Base-by-base conservation (phyloP, 2,797 vertebrate genomes). In the Liparis tanakae region DNA sequence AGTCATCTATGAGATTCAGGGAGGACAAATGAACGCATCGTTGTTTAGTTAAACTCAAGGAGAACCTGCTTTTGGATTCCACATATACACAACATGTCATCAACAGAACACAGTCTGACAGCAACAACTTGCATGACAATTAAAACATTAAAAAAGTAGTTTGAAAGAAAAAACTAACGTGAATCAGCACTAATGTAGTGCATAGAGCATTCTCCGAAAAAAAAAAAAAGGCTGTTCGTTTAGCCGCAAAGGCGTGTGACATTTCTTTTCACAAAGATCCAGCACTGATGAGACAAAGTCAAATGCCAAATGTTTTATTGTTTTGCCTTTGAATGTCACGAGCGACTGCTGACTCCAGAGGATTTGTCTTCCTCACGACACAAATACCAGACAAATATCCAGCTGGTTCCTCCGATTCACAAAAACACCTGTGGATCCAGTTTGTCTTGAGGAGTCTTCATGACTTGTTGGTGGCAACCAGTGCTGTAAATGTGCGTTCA, bases 101-200 rank as follows among this genome's bases (percentile, higher is more conserved):
- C 87, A 87, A 92, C 81, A 67, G 87, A 89, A 91, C 90, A 94
- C 90, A 86, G 85, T 85, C 88, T 74, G 77, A 94, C 92, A 83
- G 91, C 83, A 92, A 93, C 85, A 87, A 89, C 87, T 93, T 90
- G 89, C 84, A 89, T 91, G 86, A 92, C 95, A 94, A 92, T 95
- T 94, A 93, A 96, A 95, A 95, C 94, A 94, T 93, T 96, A 96
- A 93, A 97, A 97, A 96, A 91, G 83, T 95, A 86, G 92, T 91
- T 85, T 84, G 72, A 90, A 92, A 91, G 94, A 56, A 81, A 70
- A 58, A 50, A 68, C 17, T 92, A 94, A 94, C 93, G 88, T 89
- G 91, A 92, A 90, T 82, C 88, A 95, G 96, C 97, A 98, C 97
- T 99, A 99, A 99, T 93, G 95, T 98, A 99, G 97, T 98, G 97